Base-by-base conservation (phyloP, 2,888 invertebrate genomes). In the Hypercompe scribonia region DNA sequence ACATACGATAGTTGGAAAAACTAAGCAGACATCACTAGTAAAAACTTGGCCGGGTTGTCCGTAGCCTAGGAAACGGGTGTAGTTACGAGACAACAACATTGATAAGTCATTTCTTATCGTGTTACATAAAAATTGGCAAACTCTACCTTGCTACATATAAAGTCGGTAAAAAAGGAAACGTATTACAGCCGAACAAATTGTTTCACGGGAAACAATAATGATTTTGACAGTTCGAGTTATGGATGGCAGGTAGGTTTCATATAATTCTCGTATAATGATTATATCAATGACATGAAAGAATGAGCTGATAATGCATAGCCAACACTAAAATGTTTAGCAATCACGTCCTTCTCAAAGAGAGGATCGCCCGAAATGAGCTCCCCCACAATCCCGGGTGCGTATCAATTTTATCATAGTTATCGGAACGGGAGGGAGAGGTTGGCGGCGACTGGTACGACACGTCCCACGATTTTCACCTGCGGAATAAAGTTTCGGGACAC, bases 41-140 rank as follows among this genome's bases (percentile, higher is more conserved):
- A 61, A 83, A 84, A 86, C 87, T 88, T 88, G 87, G 89, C 90
- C 89, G 89, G 90, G 88, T 84, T 82, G 83, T 86, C 92, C 93
- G 95, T 95, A 95, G 95, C 95, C 95, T 90, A 95, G 95, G 95
- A 95, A 95, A 95, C 95, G 95, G 94, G 95, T 90, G 94, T 94
- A 95, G 91, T 92, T 93, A 93, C 91, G 90, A 91, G 91, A 93
- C 93, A 95, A 95, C 94, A 95, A 95, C 94, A 95, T 88, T 92
- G 92, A 90, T 89, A 88, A 89, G 89, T 90, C 88, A 89, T 86
- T 89, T 89, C 88, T 89, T 89, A 89, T 89, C 90, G 89, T 86
- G 90, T 92, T 93, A 93, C 82, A 91, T 93, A 93, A 92, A 92
- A 91, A 87, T 81, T 81, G 73, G 71, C 72, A 77, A 82, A 83